Evolutionary conservation across 1,140 invertebrate genomes (phyloP).

Genomic region (Penaeus japonicus): DNA sequence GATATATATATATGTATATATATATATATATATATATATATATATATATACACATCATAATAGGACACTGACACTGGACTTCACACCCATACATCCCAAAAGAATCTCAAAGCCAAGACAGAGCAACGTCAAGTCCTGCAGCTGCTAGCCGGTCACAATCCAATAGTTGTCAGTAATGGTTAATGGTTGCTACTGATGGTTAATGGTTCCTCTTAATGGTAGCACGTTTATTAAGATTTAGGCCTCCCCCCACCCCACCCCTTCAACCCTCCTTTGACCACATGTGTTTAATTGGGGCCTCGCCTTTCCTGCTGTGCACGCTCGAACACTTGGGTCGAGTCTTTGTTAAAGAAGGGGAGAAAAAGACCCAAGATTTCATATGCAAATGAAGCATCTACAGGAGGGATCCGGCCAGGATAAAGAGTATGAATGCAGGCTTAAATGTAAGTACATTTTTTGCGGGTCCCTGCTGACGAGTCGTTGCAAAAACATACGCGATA

Average conservation of each 20-base stretch:
- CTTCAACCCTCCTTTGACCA: constrained; percentile 22
- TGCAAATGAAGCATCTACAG: constrained; percentile 35
- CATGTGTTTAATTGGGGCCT: constrained; percentile 28
- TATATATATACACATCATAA: too few species aligned
- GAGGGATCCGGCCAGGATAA: constrained; percentile 9
- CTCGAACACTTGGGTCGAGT: neutral
- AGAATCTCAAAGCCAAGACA: too few species aligned
- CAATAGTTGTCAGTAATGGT: constrained; percentile 2
- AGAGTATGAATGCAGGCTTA: constrained; percentile 15
- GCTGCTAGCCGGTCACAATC: too few species aligned
- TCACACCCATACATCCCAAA: too few species aligned
- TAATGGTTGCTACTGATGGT: neutral
- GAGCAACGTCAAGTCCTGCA: too few species aligned
- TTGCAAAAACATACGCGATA: too few species aligned
- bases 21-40: too few species aligned
- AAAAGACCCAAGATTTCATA: constrained; percentile 48
- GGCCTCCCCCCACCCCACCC: neutral
- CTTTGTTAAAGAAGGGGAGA: constrained; percentile 16
- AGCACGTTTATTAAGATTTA: neutral
- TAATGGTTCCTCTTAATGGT: too few species aligned
- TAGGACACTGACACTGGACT: too few species aligned
- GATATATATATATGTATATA: too few species aligned
- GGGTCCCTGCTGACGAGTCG: too few species aligned
- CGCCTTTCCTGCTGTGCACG: constrained; percentile 13
- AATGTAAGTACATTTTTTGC: constrained; percentile 20